Conservation (phyloP, 2,888 invertebrate genomes). For the Loripinus fragilis region DNA sequence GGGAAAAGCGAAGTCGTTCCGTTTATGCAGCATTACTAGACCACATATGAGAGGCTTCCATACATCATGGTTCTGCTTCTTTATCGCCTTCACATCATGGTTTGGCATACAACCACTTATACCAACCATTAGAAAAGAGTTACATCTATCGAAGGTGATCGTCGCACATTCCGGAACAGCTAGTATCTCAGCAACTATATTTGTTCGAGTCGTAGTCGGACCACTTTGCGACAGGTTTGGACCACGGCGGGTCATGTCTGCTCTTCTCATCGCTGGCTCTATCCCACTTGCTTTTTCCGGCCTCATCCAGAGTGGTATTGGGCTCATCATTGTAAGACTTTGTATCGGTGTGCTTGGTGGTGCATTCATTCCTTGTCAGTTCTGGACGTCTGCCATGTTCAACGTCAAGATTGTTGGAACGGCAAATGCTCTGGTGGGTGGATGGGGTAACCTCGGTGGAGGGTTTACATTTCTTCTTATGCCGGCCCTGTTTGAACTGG, state of each 20-base stretch:
- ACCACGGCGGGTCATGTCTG: constrained; percentile 42
- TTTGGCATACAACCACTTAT: constrained; percentile 51
- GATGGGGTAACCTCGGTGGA: constrained; percentile 49
- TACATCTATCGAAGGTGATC: constrained; percentile 29
- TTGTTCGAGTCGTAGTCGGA: constrained; percentile 39
- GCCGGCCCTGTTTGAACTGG: constrained; percentile 35
- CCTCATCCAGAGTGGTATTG: constrained; percentile 26
- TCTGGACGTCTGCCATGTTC: constrained; percentile 51
- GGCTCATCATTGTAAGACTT: constrained; percentile 36
- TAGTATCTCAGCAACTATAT: constrained; percentile 41
- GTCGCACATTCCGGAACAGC: constrained; percentile 39
- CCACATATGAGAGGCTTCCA: constrained; percentile 54
- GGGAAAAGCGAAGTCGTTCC: constrained; percentile 51
- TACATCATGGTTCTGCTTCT: constrained; percentile 48
- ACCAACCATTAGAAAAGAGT: constrained; percentile 48
- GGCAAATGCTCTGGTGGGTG: constrained; percentile 49
- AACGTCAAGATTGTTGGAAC: constrained; percentile 47
- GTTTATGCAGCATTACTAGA: constrained; percentile 43
- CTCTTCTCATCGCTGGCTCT: constrained; percentile 37
- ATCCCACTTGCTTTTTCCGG: constrained; percentile 46
- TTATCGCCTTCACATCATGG: constrained; percentile 50
- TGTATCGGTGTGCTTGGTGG: constrained; percentile 49
- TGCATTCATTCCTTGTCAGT: constrained; percentile 46
- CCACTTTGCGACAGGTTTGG: constrained; percentile 51
- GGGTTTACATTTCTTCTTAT: constrained; percentile 16